Evolutionary conservation across 2,888 invertebrate genomes (phyloP).

Genomic region (Pharmacophagus antenor): DNA sequence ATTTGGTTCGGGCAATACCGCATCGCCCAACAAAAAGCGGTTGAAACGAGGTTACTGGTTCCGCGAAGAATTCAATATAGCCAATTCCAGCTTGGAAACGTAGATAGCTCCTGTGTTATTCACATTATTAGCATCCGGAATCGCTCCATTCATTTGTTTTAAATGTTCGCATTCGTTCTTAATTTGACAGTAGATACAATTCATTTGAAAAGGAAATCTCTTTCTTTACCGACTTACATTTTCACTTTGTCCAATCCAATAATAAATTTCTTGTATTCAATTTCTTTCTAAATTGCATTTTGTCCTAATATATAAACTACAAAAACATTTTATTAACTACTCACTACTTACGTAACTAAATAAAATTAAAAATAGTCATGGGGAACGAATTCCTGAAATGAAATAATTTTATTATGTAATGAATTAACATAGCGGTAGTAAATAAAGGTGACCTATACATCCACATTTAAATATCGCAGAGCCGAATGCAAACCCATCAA

Average conservation of each 20-base stretch:
- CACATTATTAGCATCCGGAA: conserved; percentile 34
- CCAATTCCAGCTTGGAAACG: conserved; percentile 37
- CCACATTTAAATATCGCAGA: neutral
- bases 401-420: too few species aligned
- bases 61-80: conserved; percentile 62
- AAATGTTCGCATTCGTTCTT: conserved; percentile 13
- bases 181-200: conserved; percentile 9
- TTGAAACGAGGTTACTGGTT: conserved; percentile 56
- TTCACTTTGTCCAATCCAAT: neutral
- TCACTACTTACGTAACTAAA: too few species aligned
- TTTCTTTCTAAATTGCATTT: too few species aligned
- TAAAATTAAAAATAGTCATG: too few species aligned
- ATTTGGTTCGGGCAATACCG: conserved; percentile 54
- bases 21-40: conserved; percentile 63
- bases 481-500: conserved; percentile 5
- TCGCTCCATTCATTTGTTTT: conserved; percentile 39
- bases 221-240: neutral
- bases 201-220: conserved; percentile 9
- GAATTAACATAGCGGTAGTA: neutral
- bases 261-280: too few species aligned
- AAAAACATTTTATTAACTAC: too few species aligned
- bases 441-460: neutral
- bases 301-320: too few species aligned
- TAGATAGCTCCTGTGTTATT: conserved; percentile 35
- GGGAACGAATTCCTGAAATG: too few species aligned